These are phyloP conservation scores for Crenichthys baileyi DNA, from an alignment of 2,797 vertebrate species.

Conservation along the genomic window DNA sequence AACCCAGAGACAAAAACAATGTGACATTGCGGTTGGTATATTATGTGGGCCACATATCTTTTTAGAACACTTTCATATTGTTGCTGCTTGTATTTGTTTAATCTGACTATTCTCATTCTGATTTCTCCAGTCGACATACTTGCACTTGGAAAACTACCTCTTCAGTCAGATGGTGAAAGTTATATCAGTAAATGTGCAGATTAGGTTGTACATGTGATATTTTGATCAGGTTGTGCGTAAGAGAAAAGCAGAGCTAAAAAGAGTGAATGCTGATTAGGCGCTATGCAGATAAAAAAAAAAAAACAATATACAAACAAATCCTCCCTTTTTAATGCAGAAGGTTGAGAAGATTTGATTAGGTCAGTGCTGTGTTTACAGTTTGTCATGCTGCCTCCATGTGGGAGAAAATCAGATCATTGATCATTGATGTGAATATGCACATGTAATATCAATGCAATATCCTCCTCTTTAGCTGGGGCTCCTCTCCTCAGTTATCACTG, in stretches of 20 bases:
- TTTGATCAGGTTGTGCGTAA: too few species aligned
- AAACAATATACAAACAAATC: neutral
- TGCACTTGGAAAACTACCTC: neutral
- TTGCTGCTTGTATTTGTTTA: too few species aligned
- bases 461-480: conserved; percentile 29
- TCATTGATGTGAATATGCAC: neutral
- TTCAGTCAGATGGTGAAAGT: neutral
- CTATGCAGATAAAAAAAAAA: neutral
- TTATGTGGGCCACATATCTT: neutral
- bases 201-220: too few species aligned
- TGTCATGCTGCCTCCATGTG: conserved; percentile 1
- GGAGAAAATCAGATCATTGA: neutral
- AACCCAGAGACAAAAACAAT: neutral
- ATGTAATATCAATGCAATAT: neutral
- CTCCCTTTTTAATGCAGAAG: neutral
- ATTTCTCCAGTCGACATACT: too few species aligned
- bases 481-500: conserved; percentile 35
- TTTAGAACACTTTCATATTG: too few species aligned
- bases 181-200: neutral
- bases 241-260: neutral
- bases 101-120: too few species aligned
- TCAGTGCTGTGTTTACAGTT: neutral
- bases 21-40: neutral
- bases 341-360: neutral
- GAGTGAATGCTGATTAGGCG: too few species aligned